phyloP scores from a whole-genome alignment of 2,888 invertebrate species.

The Eudemis profundana region DNA sequence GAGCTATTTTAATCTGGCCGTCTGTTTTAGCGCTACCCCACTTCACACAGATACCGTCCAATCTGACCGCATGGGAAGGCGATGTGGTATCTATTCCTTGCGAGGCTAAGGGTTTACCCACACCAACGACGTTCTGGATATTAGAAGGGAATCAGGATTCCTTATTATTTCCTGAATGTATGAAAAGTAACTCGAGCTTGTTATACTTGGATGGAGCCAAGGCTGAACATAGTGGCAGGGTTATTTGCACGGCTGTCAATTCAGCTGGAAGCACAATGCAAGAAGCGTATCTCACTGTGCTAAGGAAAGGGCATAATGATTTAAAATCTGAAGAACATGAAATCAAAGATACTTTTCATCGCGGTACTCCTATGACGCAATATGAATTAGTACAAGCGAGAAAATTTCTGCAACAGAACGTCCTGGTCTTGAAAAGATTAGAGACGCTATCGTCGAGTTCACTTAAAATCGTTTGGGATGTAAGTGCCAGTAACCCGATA shows the following conservation, averaged over 20 bases:
- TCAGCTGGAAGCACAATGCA: conserved; percentile 82
- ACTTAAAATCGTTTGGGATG: conserved; percentile 93
- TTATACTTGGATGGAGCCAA: conserved; percentile 78
- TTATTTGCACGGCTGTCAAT: conserved; percentile 81
- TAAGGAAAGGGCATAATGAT: conserved; percentile 76
- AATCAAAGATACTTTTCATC: conserved; percentile 68
- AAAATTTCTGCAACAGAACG: conserved; percentile 91
- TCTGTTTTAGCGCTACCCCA: conserved; percentile 93
- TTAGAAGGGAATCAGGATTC: conserved; percentile 94
- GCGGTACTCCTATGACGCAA: conserved; percentile 85
- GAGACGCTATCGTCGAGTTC: conserved; percentile 90
- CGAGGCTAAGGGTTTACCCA: conserved; percentile 95
- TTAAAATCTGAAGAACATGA: conserved; percentile 67
- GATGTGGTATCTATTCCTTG: conserved; percentile 96
- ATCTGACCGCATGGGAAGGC: conserved; percentile 94
- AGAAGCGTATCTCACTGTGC: conserved; percentile 79
- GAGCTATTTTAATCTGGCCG: conserved; percentile 77
- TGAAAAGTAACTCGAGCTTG: conserved; percentile 79
- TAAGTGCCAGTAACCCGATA: conserved; percentile 80
- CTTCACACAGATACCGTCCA: conserved; percentile 93
- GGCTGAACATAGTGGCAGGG: conserved; percentile 77
- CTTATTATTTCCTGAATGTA: conserved; percentile 80
- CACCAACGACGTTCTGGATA: conserved; percentile 98
- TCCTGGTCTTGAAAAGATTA: conserved; percentile 89
- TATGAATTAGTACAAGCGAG: conserved; percentile 92